A percentile compares a stretch with the other conserved stretches of the same genome.
Conservation (phyloP, 2,797 vertebrate genomes). For the Distichodus sexfasciatus region DNA sequence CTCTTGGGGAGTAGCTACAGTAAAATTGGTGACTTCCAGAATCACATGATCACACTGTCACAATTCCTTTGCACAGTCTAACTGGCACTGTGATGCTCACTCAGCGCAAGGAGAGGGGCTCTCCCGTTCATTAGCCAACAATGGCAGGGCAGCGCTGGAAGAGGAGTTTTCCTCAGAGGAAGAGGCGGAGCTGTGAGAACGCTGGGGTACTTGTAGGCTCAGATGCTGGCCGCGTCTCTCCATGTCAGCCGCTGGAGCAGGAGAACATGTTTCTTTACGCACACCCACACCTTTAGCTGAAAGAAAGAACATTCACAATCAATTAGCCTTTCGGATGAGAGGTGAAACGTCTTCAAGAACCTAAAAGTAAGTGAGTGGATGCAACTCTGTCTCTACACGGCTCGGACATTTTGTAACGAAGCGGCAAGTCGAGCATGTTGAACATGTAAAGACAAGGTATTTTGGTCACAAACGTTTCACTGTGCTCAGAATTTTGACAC, state of each 20-base stretch:
- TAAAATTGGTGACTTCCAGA: no score
- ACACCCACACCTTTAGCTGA: constrained; percentile 76
- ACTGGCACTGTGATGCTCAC: constrained; percentile 79
- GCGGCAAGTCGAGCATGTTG: no score
- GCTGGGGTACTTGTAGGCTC: constrained; percentile 88
- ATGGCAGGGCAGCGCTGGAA: constrained; percentile 88
- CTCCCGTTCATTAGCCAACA: constrained; percentile 88
- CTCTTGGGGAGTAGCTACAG: no score
- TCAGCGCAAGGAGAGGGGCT: constrained; percentile 83
- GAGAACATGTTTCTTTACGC: constrained; percentile 81
- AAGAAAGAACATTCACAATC: not conserved
- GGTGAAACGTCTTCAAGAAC: no score
- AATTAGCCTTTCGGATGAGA: not conserved
- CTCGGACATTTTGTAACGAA: no score
- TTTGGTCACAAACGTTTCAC: no score
- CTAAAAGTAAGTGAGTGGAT: no score
- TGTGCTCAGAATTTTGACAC: no score
- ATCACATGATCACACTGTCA: no score
- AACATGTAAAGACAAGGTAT: no score
- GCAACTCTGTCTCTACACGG: no score
- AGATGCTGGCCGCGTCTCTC: constrained; percentile 76
- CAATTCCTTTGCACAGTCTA: no score
- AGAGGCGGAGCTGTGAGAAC: constrained; percentile 92
- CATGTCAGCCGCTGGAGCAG: constrained; percentile 80
- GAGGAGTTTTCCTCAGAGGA: constrained; percentile 95